Evolutionary conservation across 1,140 invertebrate genomes (phyloP), one percentile per base, ranked within the genome.

Genomic region (Drosophila yakuba): DNA sequence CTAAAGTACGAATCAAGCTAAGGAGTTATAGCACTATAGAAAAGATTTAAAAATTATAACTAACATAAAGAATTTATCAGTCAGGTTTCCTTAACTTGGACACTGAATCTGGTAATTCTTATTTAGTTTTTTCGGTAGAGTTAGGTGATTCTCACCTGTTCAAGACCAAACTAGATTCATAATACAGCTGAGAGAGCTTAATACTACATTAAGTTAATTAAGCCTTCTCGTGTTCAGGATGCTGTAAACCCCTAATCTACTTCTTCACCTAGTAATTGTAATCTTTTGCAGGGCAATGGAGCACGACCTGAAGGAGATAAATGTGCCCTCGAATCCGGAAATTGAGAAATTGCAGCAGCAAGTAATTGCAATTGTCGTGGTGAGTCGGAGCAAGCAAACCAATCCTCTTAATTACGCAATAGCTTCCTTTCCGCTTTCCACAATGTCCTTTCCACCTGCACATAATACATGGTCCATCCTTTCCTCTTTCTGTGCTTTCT

Each of bases 341-440:
- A 91, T 92, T 50, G 83, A 92, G 59, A 90, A 92, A 56, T 56
- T 92, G 63, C 92, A 92, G 60, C 84, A 86, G 60, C 91, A 92
- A 90, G 92, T 92, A 11, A 91, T 90, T 76, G 90, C 85, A 39
- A 92, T 92, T 73, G 91, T 92, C 57, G 82, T 91, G 91, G 92
- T 92, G 72, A 86, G 91, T 91, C 38, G 12, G 23, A 66, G 39
- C 64, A 11, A 76, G 50, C 50, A 64, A 64, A 58, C 66, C 57
- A 78, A 62, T 80, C 60, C 56, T 63, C 47, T 72, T 64, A 56
- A 72, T 72, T 71, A 71, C 32, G 44, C 68, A 23, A 58, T 58
- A 71, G 66, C 72, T 62, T 32, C 36, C 32, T n/a, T 15, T 67
- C 50, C 58, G 51, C 32, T 51, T 32, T 32, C 47, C 41, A 4